Conservation (phyloP, 2,113 vertebrate species). For the Megaceryle torquata region DNA sequence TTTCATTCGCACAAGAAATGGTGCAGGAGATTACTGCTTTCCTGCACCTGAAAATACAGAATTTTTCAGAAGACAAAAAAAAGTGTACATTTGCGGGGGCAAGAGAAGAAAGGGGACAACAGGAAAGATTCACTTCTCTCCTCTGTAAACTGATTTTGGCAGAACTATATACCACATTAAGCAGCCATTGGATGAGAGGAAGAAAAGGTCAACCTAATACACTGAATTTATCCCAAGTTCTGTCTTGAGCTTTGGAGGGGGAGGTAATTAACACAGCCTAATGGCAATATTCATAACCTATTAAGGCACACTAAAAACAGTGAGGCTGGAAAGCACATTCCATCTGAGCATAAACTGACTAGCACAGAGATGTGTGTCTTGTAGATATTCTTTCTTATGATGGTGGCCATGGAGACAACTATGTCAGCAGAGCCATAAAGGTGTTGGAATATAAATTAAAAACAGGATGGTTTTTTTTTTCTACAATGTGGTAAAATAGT, state of each 20-base stretch:
- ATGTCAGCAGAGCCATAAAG: neutral
- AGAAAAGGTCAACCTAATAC: neutral
- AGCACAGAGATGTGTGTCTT: neutral
- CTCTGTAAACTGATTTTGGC: neutral
- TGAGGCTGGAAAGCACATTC: neutral
- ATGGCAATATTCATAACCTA: neutral
- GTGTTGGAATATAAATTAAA: neutral
- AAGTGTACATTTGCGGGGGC: rapidly evolving
- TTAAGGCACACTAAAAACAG: neutral
- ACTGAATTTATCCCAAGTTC: neutral
- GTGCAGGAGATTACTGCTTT: neutral
- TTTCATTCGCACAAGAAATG: neutral
- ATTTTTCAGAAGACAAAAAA: neutral
- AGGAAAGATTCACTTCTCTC: neutral
- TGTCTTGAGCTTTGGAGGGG: neutral
- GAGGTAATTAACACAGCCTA: neutral
- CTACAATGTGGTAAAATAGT: neutral
- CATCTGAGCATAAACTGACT: neutral
- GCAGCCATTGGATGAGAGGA: neutral
- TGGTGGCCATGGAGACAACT: neutral
- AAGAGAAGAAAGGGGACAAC: neutral
- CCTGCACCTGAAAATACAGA: neutral
- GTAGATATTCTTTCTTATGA: neutral
- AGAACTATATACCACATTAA: neutral
- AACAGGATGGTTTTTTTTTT: neutral